Base-by-base conservation (phyloP, 2,888 invertebrate species). In the Drosophila barbarae region DNA sequence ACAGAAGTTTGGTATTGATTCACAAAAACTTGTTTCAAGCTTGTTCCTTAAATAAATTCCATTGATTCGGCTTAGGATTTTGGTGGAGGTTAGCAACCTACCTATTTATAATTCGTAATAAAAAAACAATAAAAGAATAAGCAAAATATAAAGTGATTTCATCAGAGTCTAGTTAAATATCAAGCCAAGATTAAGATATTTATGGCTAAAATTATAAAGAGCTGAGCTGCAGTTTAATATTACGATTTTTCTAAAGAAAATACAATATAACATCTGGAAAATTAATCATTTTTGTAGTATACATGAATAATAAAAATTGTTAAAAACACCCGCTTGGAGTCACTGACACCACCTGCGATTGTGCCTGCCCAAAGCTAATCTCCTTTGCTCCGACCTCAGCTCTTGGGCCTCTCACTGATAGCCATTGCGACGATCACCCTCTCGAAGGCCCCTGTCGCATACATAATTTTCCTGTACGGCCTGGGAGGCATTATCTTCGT, bases 401-500 rank as follows among this genome's bases (percentile, higher is more conserved):
- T 87, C 57, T 71, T 76, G 49, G 87, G 83, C 49, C 67, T 87
- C 15, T 10, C 69, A 21, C 55, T 86, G 66, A 77, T 86, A 49
- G 73, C 64, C n/a, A 42, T 83, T 36, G 86, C 79, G 8, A 75
- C 76, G 8, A 12, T 80, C 28, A 64, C 57, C 28, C 60, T 85
- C 46, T 59, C 70, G 18, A 70, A 73, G 18, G 79, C 78, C 36
- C 86, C 86, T 9, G 54, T 71, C 8, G 56, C 70, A 5, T 86
- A 76, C 47, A 72, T 82, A 35, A 69, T 68, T 32, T 85, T 79
- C 67, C 57, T 86, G 54, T 83, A 74, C 50, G 69, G 77, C 15
- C 46, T 85, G 36, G 87, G 86, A 15, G 77, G 77, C n/a, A 44
- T 87, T 28, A 64, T 76, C 53, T 74, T 87, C 47, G 63, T 73